These are phyloP conservation scores for Drosophila littoralis DNA, from an alignment of 1,140 invertebrate species.

Conservation along the genomic window DNA sequence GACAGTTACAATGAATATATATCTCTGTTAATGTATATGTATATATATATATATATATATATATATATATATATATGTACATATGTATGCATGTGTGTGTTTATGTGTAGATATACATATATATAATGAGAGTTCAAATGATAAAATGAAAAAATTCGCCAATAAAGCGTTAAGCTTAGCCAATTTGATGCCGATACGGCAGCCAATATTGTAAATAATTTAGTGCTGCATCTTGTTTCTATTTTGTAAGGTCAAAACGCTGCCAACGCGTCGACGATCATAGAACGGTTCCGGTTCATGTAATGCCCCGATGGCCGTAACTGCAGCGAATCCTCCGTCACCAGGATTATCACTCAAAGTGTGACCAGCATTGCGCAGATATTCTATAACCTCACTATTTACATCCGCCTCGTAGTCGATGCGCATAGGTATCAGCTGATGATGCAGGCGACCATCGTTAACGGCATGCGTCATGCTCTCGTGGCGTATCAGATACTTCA, in stretches of 20 bases:
- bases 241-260: conserved; percentile 83
- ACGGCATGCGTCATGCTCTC: conserved; percentile 91
- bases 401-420: conserved; percentile 84
- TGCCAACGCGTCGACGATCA: conserved; percentile 85
- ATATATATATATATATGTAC: not conserved
- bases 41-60: conserved; percentile 3
- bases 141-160: conserved; percentile 60
- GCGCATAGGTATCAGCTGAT: conserved; percentile 95
- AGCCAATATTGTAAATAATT: not conserved
- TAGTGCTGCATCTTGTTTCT: conserved; percentile 78
- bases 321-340: conserved; percentile 85
- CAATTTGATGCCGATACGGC: conserved; percentile 7
- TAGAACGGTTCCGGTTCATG: conserved; percentile 78
- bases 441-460: conserved; percentile 93
- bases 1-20: conserved; percentile 12
- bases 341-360: conserved; percentile 74
- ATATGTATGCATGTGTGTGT: not conserved
- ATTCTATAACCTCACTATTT: conserved; percentile 59
- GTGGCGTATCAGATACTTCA: conserved; percentile 90
- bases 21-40: conserved; percentile 2
- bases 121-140: conserved; percentile 29
- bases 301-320: conserved; percentile 84
- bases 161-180: conserved; percentile 7
- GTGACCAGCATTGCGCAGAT: conserved; percentile 83
- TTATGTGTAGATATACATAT: not conserved